phyloP scores from a whole-genome alignment of 2,113 vertebrate species.

The Sakesphorus luctuosus region DNA sequence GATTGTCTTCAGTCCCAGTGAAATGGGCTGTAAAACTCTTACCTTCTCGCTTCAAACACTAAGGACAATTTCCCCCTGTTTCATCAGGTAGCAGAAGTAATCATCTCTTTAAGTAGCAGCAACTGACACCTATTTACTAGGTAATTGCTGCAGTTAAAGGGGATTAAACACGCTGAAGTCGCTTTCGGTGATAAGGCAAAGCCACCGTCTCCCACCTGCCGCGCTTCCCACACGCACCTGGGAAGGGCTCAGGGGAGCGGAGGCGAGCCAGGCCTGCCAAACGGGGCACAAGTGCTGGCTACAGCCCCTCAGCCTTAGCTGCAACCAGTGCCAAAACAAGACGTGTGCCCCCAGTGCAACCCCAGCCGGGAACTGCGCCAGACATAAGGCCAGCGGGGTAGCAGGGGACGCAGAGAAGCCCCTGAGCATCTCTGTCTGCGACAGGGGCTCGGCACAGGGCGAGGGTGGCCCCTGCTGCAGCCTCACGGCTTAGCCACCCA shows the following conservation, averaged over 20 bases:
- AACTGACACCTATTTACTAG: conserved; percentile 28
- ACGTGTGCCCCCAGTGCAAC: rapidly evolving
- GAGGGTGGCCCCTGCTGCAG: not conserved
- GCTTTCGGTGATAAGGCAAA: not conserved
- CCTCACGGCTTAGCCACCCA: rapidly evolving
- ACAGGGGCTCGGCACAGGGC: not conserved
- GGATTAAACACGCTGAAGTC: not conserved
- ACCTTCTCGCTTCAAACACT: not conserved
- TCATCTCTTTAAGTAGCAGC: conserved; percentile 13
- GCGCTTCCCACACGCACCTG: not conserved
- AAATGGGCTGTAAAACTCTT: not conserved
- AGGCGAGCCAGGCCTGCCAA: too few relatives aligned
- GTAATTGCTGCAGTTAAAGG: conserved; percentile 25
- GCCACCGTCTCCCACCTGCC: not conserved
- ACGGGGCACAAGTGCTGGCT: rapidly evolving
- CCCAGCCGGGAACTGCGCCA: rapidly evolving
- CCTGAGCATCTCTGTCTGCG: rapidly evolving
- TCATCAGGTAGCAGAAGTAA: not conserved
- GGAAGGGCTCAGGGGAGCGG: rapidly evolving
- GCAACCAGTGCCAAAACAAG: not conserved
- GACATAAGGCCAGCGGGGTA: not conserved
- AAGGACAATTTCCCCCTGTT: not conserved
- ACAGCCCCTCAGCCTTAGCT: rapidly evolving
- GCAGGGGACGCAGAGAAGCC: not conserved
- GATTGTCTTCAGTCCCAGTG: not conserved